These are phyloP conservation scores for Capitulum mitella DNA, from an alignment of 2,888 invertebrate genomes.

Conservation along the genomic window DNA sequence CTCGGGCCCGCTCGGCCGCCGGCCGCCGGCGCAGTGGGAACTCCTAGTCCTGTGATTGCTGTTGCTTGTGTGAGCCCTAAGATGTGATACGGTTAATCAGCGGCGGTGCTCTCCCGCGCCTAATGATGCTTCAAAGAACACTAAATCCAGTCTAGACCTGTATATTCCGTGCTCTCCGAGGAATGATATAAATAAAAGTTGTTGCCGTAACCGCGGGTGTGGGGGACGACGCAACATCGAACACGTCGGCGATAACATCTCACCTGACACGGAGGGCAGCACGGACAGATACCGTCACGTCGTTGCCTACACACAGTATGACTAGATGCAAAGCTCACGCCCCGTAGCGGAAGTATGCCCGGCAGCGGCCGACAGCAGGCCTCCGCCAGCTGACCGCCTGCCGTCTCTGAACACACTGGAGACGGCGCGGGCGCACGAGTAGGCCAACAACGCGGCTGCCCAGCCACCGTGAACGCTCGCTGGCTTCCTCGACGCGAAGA, in stretches of 20 bases:
- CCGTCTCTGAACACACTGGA: too few relatives aligned
- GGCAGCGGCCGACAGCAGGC: too few relatives aligned
- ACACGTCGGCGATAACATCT: not conserved
- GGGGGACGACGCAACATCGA: not conserved
- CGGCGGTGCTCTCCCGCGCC: not conserved
- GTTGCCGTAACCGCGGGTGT: not conserved
- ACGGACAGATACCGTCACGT: not conserved
- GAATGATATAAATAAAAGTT: slow-evolving; percentile 16
- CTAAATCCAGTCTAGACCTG: slow-evolving; percentile 1
- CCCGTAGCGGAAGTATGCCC: too few relatives aligned
- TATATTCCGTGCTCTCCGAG: slow-evolving; percentile 17
- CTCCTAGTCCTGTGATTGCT: slow-evolving; percentile 6
- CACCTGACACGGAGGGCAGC: not conserved
- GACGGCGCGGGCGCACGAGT: too few relatives aligned
- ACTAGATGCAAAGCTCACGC: slow-evolving; percentile 13
- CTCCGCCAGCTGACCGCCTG: too few relatives aligned
- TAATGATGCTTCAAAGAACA: slow-evolving; percentile 5
- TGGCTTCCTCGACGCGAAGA: too few relatives aligned
- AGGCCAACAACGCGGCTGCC: too few relatives aligned
- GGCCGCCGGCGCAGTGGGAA: not conserved
- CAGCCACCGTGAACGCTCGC: too few relatives aligned
- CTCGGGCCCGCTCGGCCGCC: not conserved
- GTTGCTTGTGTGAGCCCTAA: not conserved
- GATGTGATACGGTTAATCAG: slow-evolving; percentile 18
- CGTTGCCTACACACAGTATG: not conserved